These are phyloP conservation scores for Caenorhabditis angaria DNA, from an alignment of 2,888 invertebrate species.

Conservation along the genomic window DNA sequence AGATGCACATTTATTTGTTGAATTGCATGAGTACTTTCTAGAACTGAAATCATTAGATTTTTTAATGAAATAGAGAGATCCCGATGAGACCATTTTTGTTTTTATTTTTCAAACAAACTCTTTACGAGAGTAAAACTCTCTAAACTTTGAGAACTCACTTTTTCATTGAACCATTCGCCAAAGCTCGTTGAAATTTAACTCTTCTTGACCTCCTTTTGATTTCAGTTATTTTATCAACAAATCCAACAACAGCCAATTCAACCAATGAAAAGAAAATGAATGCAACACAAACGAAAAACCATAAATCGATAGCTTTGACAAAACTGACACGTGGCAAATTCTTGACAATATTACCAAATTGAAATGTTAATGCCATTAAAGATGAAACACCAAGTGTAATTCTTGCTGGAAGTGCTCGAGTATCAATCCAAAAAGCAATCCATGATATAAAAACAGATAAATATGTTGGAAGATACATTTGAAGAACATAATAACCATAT, in stretches of 20 bases:
- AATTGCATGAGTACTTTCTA: constrained; percentile 42
- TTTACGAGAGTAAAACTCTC: no score
- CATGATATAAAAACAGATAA: constrained; percentile 67
- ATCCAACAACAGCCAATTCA: constrained; percentile 70
- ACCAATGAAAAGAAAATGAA: constrained; percentile 71
- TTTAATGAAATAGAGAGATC: not conserved
- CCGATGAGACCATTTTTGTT: not conserved
- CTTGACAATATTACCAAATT: constrained; percentile 72
- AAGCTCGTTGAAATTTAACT: constrained; percentile 47
- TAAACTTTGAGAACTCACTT: constrained; percentile 44
- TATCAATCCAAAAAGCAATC: constrained; percentile 72
- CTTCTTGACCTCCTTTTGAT: constrained; percentile 50
- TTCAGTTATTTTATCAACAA: constrained; percentile 67
- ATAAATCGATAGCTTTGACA: constrained; percentile 71
- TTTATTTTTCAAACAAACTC: no score
- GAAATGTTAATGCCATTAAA: constrained; percentile 71
- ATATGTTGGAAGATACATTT: constrained; percentile 71
- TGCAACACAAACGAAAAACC: constrained; percentile 71
- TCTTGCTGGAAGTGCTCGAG: constrained; percentile 69
- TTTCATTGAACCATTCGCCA: constrained; percentile 39
- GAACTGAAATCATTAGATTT: constrained; percentile 15
- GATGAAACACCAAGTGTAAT: constrained; percentile 71
- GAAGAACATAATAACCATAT: constrained; percentile 71
- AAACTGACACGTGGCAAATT: constrained; percentile 71
- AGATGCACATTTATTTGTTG: constrained; percentile 28